Conservation (phyloP, 2,888 invertebrate genomes). For the Cheilosia vulpina region DNA sequence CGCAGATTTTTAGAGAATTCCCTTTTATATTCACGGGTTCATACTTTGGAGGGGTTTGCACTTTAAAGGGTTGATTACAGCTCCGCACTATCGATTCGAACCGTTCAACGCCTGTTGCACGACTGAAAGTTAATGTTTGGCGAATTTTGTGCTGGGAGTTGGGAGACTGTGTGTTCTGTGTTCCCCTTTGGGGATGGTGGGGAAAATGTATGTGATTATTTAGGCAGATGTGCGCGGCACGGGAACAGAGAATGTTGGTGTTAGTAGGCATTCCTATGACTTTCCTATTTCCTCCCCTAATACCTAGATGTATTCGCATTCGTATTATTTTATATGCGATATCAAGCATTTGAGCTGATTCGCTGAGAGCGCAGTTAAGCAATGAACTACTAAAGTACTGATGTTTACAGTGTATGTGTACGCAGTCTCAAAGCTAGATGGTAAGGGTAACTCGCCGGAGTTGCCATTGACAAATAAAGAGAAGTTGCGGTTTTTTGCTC, state of each 20-base stretch:
- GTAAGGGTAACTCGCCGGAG: neutral
- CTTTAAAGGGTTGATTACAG: conserved; percentile 3
- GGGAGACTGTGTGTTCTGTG: neutral
- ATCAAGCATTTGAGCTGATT: neutral
- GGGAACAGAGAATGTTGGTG: conserved; percentile 40
- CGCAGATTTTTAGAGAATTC: conserved; percentile 1
- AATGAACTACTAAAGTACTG: neutral
- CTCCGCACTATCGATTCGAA: conserved; percentile 31
- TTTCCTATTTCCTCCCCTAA: too few species aligned
- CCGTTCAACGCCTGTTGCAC: conserved; percentile 73
- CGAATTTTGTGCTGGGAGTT: conserved; percentile 2
- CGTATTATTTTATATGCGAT: neutral
- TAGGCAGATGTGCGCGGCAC: conserved; percentile 21
- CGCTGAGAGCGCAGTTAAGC: neutral
- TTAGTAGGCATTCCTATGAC: too few species aligned
- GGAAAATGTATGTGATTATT: neutral
- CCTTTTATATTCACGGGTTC: conserved; percentile 17
- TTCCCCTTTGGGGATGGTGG: neutral
- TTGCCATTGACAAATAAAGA: conserved; percentile 16
- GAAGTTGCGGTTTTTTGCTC: too few species aligned
- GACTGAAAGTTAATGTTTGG: conserved; percentile 57
- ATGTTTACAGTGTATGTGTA: neutral
- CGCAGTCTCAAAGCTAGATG: conserved; percentile 3
- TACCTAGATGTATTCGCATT: neutral
- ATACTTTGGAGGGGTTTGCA: conserved; percentile 20